These are phyloP conservation scores for Corythornis leucogaster DNA, from an alignment of 2,797 vertebrate species.

Conservation along the genomic window DNA sequence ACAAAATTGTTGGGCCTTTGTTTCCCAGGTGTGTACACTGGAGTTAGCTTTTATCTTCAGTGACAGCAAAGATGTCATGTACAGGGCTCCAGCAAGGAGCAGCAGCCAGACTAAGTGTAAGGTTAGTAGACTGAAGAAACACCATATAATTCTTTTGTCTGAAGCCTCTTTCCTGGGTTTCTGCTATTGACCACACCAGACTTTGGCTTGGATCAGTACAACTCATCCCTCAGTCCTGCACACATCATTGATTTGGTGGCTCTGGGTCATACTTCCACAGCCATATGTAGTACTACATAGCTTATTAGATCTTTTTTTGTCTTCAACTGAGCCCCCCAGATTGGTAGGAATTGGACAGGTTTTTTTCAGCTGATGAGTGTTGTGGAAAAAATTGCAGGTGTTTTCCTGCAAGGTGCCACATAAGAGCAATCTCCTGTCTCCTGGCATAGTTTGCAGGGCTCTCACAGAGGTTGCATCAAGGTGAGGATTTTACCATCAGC, in stretches of 20 bases:
- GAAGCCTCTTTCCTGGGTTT: background rate
- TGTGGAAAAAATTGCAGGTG: background rate
- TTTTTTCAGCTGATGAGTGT: background rate
- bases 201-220: background rate
- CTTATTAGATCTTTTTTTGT: background rate
- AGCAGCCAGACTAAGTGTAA: background rate
- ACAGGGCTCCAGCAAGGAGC: background rate
- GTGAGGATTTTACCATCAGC: background rate
- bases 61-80: background rate
- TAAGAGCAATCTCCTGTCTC: background rate
- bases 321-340: background rate
- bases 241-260: background rate
- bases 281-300: background rate
- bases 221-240: background rate
- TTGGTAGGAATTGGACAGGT: background rate
- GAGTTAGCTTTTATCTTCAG: background rate
- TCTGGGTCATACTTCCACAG: background rate
- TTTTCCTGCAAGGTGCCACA: background rate
- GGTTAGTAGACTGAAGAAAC: background rate
- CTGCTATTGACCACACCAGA: background rate
- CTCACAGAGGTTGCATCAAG: background rate
- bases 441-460: background rate
- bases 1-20: background rate
- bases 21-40: background rate
- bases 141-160: background rate